Conservation (phyloP, 1,140 invertebrate genomes). For the Phymastichus coffea region DNA sequence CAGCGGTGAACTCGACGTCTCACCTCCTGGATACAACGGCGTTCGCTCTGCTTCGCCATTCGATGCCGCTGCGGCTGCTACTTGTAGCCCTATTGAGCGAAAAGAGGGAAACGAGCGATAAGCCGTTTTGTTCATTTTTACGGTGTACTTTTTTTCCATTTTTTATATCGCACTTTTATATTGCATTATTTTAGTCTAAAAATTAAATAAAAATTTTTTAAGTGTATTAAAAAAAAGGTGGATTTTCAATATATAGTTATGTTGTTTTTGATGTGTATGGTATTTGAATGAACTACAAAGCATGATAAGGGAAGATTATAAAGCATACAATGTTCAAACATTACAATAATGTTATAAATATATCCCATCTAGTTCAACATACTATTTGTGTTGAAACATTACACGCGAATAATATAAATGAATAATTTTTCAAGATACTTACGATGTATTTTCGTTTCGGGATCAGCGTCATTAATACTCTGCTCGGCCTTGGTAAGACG, state of each 20-base stretch:
- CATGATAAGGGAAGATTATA: too few species aligned
- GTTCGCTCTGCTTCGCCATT: slow-evolving; percentile 53
- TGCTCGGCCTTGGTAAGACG: slow-evolving; percentile 66
- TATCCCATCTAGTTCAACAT: too few species aligned
- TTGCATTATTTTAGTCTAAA: too few species aligned
- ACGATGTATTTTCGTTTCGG: slow-evolving; percentile 52
- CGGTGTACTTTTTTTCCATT: too few species aligned
- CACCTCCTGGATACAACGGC: slow-evolving; percentile 53
- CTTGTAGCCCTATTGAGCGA: slow-evolving; percentile 2
- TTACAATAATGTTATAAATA: too few species aligned
- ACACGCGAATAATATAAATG: slow-evolving; percentile 29
- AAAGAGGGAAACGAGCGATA: background rate
- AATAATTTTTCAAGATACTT: slow-evolving; percentile 38
- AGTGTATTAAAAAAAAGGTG: background rate
- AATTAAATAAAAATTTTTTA: background rate
- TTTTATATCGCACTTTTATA: too few species aligned
- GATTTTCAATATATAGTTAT: background rate
- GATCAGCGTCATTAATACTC: slow-evolving; percentile 52
- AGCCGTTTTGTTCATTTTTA: too few species aligned
- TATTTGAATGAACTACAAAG: too few species aligned
- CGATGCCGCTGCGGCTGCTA: slow-evolving; percentile 15
- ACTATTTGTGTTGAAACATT: background rate
- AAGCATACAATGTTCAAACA: too few species aligned
- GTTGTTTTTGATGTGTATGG: slow-evolving; percentile 4
- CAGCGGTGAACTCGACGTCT: slow-evolving; percentile 57